Evolutionary conservation across 2,113 vertebrate species (phyloP), one percentile per base, ranked within the genome.

Genomic region (Vicugna pacos): DNA sequence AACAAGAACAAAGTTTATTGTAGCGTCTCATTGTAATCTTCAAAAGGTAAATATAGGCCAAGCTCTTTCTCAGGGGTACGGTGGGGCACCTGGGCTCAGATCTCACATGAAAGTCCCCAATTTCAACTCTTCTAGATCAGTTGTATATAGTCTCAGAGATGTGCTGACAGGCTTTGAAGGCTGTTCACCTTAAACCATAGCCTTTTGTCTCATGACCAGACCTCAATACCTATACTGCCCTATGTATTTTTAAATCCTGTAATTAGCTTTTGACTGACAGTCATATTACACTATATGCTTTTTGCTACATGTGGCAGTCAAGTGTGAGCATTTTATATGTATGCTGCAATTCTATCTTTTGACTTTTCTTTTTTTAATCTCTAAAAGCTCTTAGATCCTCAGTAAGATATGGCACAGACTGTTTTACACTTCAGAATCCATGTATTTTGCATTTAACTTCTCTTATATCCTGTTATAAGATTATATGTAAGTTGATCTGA

Each of bases 371-470:
- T 58, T 52, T 7, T 0, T 60, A 7, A 32, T 84, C 84, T 75
- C 30, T 11, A 72, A 92, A 81, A 70, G 26, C 64, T n/a, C 16
- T 75, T 69, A 75, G 10, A 32, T 72, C 38, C 38, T 96, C 50
- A 76, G 0, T 90, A 70, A 77, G 13, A 65, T 1, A 20, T 30
- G 24, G 13, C 28, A 69, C 28, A 62, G 17, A 76, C 14, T 58
- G 50, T 54, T 94, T 86, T 85, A 42, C 82, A 58, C 11, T 81
- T 82, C 58, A 60, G n/a, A 46, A 91, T 73, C 19, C 70, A 67
- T 73, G 88, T 58, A 48, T 67, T 91, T 96, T 96, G 16, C 56
- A 30, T 83, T 91, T 89, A 93, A 50, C 12, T 80, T 10, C 22
- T 84, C 26, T 80, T 56, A 79, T 48, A 56, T 38, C 16, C 16